Percentiles rank a stretch among this genome's conserved stretches.
Evolutionary conservation across 2,113 vertebrate genomes (phyloP).

Genomic region (Entomyzon cyanotis): DNA sequence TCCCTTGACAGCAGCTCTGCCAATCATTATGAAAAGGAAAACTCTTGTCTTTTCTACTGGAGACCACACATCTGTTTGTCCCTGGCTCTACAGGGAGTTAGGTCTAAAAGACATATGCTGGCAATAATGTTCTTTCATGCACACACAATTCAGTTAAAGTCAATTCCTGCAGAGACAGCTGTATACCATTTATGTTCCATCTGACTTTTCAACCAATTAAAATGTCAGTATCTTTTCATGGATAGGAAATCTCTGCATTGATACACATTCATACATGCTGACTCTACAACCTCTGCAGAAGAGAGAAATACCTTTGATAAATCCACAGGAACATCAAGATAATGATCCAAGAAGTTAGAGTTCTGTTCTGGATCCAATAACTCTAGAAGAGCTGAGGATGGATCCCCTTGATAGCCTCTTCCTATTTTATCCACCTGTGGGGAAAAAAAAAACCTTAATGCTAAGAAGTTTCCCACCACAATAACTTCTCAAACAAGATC

Average conservation of each 20-base stretch:
- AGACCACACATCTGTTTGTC: neutral
- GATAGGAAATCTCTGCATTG: neutral
- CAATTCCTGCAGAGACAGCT: neutral
- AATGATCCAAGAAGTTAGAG: constrained; percentile 95
- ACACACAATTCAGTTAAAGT: neutral
- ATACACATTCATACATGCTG: neutral
- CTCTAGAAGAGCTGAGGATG: constrained; percentile 92
- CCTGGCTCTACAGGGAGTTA: neutral
- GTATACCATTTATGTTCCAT: neutral
- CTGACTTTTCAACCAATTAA: neutral
- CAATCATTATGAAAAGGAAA: neutral
- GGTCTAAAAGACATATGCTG: neutral
- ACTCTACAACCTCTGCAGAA: neutral
- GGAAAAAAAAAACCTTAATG: neutral
- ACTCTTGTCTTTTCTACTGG: neutral
- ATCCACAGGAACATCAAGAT: constrained; percentile 95
- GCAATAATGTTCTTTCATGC: neutral
- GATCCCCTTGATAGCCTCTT: constrained; percentile 96
- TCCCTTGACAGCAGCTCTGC: neutral
- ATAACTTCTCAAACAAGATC: neutral
- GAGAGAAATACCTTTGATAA: constrained; percentile 86
- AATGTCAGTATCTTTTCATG: neutral
- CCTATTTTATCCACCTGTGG: constrained; percentile 96
- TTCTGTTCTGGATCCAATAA: constrained; percentile 97
- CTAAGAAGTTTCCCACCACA: neutral